A percentile compares a stretch with the other conserved stretches of the same genome.
phyloP scores from a whole-genome alignment of 2,797 vertebrate species.

The Limnodromus scolopaceus region DNA sequence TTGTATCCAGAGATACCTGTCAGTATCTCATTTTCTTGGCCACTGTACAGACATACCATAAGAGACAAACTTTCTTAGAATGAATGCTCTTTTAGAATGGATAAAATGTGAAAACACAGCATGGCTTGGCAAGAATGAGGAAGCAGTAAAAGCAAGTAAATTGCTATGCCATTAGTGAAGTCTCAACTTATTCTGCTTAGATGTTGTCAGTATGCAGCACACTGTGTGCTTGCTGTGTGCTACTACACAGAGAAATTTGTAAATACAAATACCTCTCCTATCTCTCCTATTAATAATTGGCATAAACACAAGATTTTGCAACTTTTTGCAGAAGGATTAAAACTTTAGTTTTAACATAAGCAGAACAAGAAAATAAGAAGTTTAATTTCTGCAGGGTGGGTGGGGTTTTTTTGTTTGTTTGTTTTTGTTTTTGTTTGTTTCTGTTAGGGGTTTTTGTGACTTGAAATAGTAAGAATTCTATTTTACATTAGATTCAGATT shows the following conservation, averaged over 20 bases:
- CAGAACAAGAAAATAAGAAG: not conserved
- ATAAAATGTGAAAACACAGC: not conserved
- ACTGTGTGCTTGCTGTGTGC: not conserved
- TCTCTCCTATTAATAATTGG: not conserved
- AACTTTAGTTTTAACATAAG: not conserved
- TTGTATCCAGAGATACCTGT: not conserved
- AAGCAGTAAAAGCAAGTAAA: not conserved
- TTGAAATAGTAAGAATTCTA: not conserved
- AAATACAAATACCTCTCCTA: not conserved
- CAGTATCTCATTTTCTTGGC: not conserved
- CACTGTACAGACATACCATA: not conserved
- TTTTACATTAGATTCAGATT: not conserved
- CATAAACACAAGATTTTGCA: not conserved
- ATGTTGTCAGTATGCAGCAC: not conserved
- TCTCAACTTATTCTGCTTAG: not conserved
- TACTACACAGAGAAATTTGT: not conserved
- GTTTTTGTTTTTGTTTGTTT: not conserved
- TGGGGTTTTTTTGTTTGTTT: rapidly evolving
- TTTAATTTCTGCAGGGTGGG: rapidly evolving
- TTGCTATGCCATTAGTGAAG: not conserved
- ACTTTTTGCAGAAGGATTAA: not conserved
- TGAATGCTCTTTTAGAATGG: not conserved
- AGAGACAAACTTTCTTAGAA: not conserved
- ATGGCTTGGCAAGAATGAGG: not conserved
- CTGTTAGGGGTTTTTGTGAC: not conserved